A percentile compares a stretch with the other conserved stretches of the same genome.
phyloP scores from a whole-genome alignment of 2,888 invertebrate species.

The Heteropelma amictum region DNA sequence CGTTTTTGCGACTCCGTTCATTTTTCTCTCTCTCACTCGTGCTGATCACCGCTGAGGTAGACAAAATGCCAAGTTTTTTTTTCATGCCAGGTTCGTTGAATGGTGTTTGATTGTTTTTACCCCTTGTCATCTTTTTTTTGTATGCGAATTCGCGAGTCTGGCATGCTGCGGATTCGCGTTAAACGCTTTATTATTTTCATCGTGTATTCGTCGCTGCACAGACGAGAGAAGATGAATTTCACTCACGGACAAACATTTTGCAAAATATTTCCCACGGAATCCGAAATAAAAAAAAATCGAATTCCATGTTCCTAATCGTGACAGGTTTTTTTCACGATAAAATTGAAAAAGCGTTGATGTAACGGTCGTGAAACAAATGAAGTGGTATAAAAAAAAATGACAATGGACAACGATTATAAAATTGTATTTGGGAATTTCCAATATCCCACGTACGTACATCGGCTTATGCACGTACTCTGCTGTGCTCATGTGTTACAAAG shows the following conservation, averaged over 20 bases:
- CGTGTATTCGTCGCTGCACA: not conserved
- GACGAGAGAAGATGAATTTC: not conserved
- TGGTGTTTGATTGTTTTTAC: conserved; percentile 48
- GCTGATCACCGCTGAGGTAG: not conserved
- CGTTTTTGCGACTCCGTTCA: not conserved
- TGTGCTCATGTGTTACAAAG: too few species aligned
- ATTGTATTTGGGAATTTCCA: too few species aligned
- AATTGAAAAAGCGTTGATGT: too few species aligned
- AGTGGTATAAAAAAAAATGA: too few species aligned
- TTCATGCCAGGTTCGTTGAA: conserved; percentile 48
- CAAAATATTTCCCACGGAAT: not conserved
- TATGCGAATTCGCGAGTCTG: conserved; percentile 20
- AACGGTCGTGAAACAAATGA: too few species aligned
- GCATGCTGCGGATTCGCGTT: conserved; percentile 20
- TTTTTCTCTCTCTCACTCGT: not conserved
- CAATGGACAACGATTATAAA: too few species aligned
- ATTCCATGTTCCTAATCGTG: too few species aligned
- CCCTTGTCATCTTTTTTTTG: not conserved
- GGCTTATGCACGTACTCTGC: too few species aligned
- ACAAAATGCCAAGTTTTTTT: conserved; percentile 21
- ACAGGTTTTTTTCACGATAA: too few species aligned
- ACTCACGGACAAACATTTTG: not conserved
- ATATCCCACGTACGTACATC: too few species aligned
- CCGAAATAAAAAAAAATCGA: not conserved
- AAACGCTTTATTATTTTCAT: conserved; percentile 20